Conservation (phyloP, 2,797 vertebrate genomes). For the Arctocebus calabarensis region DNA sequence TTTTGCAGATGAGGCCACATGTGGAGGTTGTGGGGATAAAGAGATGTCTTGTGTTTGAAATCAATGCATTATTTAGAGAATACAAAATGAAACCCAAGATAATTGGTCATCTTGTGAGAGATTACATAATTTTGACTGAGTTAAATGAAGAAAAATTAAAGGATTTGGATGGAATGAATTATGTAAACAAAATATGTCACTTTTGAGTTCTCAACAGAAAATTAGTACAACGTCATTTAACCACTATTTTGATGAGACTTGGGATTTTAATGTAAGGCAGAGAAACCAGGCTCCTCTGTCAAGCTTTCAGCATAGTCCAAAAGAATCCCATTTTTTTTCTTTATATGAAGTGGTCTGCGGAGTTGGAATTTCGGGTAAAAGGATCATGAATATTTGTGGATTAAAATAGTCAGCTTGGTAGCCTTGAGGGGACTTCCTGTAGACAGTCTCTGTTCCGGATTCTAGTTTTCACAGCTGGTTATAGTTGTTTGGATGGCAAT, state of each 20-base stretch:
- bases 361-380: neutral
- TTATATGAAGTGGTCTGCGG: neutral
- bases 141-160: neutral
- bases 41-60: neutral
- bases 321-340: neutral
- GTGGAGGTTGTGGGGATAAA: neutral
- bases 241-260: neutral
- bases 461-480: constrained; percentile 84
- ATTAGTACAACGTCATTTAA: constrained; percentile 20
- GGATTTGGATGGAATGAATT: constrained; percentile 29
- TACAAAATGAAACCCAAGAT: neutral
- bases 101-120: neutral
- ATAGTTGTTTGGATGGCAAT: constrained; percentile 79
- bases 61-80: neutral
- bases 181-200: constrained; percentile 74
- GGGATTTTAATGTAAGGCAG: neutral
- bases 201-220: constrained; percentile 58
- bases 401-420: neutral
- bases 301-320: constrained; percentile 1
- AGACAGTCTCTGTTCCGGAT: neutral
- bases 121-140: neutral
- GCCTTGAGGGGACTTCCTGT: constrained; percentile 44
- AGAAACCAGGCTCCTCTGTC: constrained; percentile 13
- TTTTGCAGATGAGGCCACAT: neutral
- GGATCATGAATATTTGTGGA: neutral